Conservation (phyloP, 2,888 invertebrate species). For the Drosophila maculinotata region DNA sequence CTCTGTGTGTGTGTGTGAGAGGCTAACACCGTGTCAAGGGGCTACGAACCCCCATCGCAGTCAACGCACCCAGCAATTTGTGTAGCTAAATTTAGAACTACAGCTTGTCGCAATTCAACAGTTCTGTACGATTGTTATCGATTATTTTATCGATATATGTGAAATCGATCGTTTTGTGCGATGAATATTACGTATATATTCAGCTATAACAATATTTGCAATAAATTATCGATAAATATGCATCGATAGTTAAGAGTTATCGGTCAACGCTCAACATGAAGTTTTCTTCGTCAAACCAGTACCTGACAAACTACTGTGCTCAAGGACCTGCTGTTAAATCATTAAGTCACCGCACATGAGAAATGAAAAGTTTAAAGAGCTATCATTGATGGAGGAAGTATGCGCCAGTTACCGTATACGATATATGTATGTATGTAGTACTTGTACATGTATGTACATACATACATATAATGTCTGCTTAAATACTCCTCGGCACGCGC, state of each 20-base stretch:
- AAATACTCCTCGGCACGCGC: conserved; percentile 15
- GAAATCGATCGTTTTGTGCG: too few species aligned
- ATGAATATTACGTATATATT: too few species aligned
- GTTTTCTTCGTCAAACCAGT: neutral
- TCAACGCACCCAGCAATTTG: conserved; percentile 46
- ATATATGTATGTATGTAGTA: neutral
- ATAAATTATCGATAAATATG: neutral
- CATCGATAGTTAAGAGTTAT: neutral
- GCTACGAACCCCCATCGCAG: conserved; percentile 53
- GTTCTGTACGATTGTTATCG: conserved; percentile 2
- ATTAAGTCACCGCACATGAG: too few species aligned
- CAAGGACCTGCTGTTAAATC: neutral
- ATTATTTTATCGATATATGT: neutral
- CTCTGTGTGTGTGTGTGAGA: neutral
- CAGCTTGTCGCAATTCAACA: neutral
- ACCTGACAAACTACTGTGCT: neutral
- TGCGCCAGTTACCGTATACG: too few species aligned
- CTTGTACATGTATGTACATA: neutral
- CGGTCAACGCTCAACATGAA: neutral
- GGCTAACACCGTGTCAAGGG: conserved; percentile 8
- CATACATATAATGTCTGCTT: conserved; percentile 14
- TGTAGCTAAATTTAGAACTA: conserved; percentile 36
- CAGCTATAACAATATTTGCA: too few species aligned
- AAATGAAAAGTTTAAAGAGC: conserved; percentile 1
- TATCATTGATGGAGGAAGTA: neutral